Evolutionary conservation across 2,888 invertebrate species (phyloP), one percentile per base, ranked within the genome.

Genomic region (Nesidiocoris tenuis): DNA sequence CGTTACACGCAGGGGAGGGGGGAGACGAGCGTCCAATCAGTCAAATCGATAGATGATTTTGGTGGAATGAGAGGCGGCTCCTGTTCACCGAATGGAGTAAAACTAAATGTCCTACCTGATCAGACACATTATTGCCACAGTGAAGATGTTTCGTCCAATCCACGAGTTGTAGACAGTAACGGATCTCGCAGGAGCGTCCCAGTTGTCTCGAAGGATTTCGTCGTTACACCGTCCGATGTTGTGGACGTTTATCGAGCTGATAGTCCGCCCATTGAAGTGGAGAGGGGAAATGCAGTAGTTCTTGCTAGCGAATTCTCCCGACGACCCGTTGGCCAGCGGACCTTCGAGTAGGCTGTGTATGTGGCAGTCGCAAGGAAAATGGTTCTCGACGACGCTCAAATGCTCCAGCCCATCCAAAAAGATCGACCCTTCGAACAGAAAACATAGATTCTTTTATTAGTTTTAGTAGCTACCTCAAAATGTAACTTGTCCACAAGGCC

Each of bases 251-350:
- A 91, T 85, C 68, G 86, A 87, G 77, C 87, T 89, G 88, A 94
- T 80, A 61, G 90, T 88, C 79, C 90, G 88, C 0, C 93, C 93
- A 80, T 94, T 93, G 79, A 91, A 89, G 83, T 93, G 92, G 80
- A 93, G 85, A 76, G 94, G 94, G 18, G 93, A 93, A 82, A 94
- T 93, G 85, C 94, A 95, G 83, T 87, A 92, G 84, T 95, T 95
- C 81, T 89, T 90, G 76, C 88, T 87, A 77, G 90, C 86, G 82
- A 93, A 92, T 77, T 90, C 89, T 1, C 80, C 78, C 0, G 79
- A 68, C 5, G 81, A 80, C 76, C 84, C 84, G 78, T 89, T 88
- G 21, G 90, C 91, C 79, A 94, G 85, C 55, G 93, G 91, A 78
- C 92, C 91, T 75, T 90, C 89, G 72, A 93, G 85, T 39, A 94